These are phyloP conservation scores for Ctenomys sociabilis DNA, from an alignment of 2,113 vertebrate genomes.

Conservation along the genomic window DNA sequence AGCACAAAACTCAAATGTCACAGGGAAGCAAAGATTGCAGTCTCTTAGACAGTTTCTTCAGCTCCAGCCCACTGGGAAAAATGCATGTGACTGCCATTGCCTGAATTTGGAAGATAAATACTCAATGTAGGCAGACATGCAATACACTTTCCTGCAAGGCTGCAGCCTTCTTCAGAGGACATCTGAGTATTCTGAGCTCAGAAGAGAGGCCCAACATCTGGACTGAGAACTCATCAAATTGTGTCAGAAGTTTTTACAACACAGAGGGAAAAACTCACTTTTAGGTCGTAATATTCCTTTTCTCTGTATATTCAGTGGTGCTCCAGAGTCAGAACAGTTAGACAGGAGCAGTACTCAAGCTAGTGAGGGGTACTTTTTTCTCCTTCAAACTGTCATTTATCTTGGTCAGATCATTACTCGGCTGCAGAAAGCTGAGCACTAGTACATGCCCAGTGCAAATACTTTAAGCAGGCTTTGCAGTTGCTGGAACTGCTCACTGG, in stretches of 20 bases:
- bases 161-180: no score
- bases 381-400: neutral
- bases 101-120: constrained; percentile 89
- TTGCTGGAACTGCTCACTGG: constrained; percentile 87
- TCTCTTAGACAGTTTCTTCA: constrained; percentile 94
- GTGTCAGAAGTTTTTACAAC: constrained; percentile 97
- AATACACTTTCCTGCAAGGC: accelerated
- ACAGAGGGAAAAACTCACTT: constrained; percentile 92
- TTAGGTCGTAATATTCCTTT: constrained; percentile 93
- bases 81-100: constrained; percentile 93
- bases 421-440: constrained; percentile 95
- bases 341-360: neutral
- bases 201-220: neutral
- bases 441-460: constrained; percentile 95
- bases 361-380: neutral
- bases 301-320: constrained; percentile 92
- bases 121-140: accelerated
- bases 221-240: constrained; percentile 72
- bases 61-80: constrained; percentile 91
- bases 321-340: neutral
- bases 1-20: constrained; percentile 90
- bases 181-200: neutral
- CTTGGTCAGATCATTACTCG: constrained; percentile 92
- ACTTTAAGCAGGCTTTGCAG: constrained; percentile 95
- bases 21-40: constrained; percentile 93